These are phyloP conservation scores for Drosophila mettleri DNA, from an alignment of 2,888 invertebrate genomes.

Conservation along the genomic window DNA sequence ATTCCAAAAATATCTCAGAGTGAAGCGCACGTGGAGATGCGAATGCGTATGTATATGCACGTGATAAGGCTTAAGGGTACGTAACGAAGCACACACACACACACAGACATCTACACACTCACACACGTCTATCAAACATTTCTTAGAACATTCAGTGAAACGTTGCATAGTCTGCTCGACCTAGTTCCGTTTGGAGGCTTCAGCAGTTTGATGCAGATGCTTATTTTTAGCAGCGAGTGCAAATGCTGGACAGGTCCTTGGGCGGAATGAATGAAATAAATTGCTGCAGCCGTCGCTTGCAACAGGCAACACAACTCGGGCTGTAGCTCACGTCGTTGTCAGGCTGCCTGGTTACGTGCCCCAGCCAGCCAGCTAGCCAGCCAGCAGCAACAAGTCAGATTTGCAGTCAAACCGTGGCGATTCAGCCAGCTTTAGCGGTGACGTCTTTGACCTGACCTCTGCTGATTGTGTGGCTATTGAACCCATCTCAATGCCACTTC, in stretches of 20 bases:
- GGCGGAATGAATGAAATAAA: constrained; percentile 4
- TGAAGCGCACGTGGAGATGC: constrained; percentile 30
- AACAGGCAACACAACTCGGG: constrained; percentile 1
- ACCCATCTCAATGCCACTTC: constrained; percentile 10
- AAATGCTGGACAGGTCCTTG: constrained; percentile 33
- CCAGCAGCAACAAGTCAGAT: constrained; percentile 16
- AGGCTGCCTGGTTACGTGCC: constrained; percentile 17
- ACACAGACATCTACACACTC: background rate
- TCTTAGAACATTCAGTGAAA: constrained; percentile 8
- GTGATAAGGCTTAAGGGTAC: constrained; percentile 32
- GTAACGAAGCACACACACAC: constrained; percentile 16
- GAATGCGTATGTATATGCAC: constrained; percentile 33
- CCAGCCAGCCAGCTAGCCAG: too few relatives aligned
- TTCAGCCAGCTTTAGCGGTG: background rate
- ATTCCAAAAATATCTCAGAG: constrained; percentile 32
- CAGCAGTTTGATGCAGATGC: constrained; percentile 3
- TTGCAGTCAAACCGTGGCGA: constrained; percentile 1
- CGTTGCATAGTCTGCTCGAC: constrained; percentile 51
- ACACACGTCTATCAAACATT: background rate
- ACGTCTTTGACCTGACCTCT: constrained; percentile 3
- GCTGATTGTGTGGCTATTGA: constrained; percentile 25
- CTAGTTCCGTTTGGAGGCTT: constrained; percentile 39
- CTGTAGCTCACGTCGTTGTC: constrained; percentile 24
- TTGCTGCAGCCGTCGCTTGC: constrained; percentile 15
- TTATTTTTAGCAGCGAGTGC: constrained; percentile 18